A percentile compares a stretch with the other conserved stretches of the same genome.
Evolutionary conservation across 30 jellyfish, hydroid and myxozoan species (phyloP).

Genomic region (Aurelia sp.): DNA sequence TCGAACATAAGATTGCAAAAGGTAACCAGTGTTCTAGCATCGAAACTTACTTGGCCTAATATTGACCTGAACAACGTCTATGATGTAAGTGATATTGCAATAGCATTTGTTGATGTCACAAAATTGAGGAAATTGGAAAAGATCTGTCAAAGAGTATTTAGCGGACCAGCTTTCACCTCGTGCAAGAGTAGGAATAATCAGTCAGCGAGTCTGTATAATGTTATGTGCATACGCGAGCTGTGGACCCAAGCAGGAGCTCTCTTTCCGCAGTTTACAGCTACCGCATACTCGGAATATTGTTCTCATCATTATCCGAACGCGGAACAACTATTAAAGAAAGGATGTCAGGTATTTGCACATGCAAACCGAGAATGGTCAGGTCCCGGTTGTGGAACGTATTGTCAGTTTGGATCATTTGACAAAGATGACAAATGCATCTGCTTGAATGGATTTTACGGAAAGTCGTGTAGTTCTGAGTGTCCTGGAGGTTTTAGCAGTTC

Average conservation of each 20-base stretch:
- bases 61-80: neutral
- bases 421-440: conserved; percentile 27
- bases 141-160: conserved; percentile 3
- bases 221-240: conserved; percentile 55
- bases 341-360: conserved; percentile 2
- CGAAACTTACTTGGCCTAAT: conserved; percentile 19
- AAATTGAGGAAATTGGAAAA: conserved; percentile 12
- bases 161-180: neutral
- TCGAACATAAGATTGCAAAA: neutral
- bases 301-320: neutral
- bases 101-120: neutral
- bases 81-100: neutral
- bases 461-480: conserved; percentile 33
- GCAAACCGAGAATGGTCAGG: conserved; percentile 62
- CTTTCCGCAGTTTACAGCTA: conserved; percentile 18
- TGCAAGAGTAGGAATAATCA: conserved; percentile 7
- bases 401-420: conserved; percentile 50
- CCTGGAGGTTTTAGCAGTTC: conserved; percentile 57
- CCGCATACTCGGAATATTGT: conserved; percentile 24
- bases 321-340: neutral
- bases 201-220: neutral
- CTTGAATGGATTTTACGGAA: conserved; percentile 47
- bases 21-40: neutral
- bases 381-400: conserved; percentile 7
- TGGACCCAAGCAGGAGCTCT: neutral